A percentile compares a stretch with the other conserved stretches of the same genome.
Evolutionary conservation across 2,113 vertebrate genomes (phyloP).

Genomic region (Pogonocichla stellata): DNA sequence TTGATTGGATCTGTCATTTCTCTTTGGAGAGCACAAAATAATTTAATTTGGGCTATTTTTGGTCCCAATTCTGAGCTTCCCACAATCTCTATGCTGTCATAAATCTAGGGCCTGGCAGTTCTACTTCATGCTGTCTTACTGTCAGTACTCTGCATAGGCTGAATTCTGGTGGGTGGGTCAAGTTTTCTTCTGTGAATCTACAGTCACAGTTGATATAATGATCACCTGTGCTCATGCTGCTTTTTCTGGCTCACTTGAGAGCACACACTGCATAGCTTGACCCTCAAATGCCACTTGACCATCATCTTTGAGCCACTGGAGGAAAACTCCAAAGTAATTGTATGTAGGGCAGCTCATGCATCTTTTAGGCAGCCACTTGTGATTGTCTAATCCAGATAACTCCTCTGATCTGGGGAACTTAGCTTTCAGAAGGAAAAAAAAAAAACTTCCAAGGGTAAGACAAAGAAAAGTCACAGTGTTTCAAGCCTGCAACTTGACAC

Average conservation of each 20-base stretch:
- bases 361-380: background rate
- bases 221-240: background rate
- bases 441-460: background rate
- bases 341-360: background rate
- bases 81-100: background rate
- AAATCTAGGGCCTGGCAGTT: background rate
- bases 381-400: background rate
- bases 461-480: background rate
- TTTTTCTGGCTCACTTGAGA: background rate
- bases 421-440: background rate
- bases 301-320: background rate
- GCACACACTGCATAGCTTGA: background rate
- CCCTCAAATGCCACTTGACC: background rate
- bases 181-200: background rate
- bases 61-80: background rate
- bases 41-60: background rate
- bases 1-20: conserved; percentile 13
- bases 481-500: background rate
- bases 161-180: background rate
- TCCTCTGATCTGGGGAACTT: background rate
- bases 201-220: background rate
- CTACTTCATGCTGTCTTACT: background rate
- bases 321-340: background rate
- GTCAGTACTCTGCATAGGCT: background rate
- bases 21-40: background rate